These are phyloP conservation scores for Leuciscus waleckii DNA, from an alignment of 2,797 vertebrate genomes.

Conservation along the genomic window DNA sequence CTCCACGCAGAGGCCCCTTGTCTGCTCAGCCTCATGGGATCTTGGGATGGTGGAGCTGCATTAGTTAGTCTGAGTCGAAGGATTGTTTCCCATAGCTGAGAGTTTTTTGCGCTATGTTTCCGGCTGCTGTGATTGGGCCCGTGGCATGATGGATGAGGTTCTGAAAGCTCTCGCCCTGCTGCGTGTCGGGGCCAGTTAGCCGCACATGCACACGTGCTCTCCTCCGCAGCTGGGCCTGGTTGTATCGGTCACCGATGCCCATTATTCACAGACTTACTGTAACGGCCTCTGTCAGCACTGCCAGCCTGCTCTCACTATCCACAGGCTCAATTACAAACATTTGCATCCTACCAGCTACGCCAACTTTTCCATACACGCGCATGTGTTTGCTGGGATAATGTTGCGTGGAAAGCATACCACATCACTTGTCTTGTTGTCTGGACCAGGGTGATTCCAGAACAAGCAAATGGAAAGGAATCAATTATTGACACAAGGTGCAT, in stretches of 20 bases:
- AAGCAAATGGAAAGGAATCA: slow-evolving; percentile 60
- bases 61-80: slow-evolving; percentile 48
- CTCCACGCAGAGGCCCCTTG: slow-evolving; percentile 14
- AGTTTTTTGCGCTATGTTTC: slow-evolving; percentile 54
- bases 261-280: slow-evolving; percentile 47
- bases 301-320: slow-evolving; percentile 23
- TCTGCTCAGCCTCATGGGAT: slow-evolving; percentile 28
- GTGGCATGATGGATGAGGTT: slow-evolving; percentile 59
- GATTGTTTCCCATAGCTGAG: slow-evolving; percentile 49
- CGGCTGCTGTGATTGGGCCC: slow-evolving; percentile 40
- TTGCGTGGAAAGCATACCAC: slow-evolving; percentile 13
- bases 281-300: slow-evolving; percentile 18
- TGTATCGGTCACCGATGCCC: slow-evolving; percentile 37
- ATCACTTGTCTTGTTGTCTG: slow-evolving; percentile 31
- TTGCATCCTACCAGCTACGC: neutral
- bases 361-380: neutral
- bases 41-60: slow-evolving; percentile 29
- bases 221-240: slow-evolving; percentile 43
- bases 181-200: slow-evolving; percentile 43
- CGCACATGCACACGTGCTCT: neutral
- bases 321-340: slow-evolving; percentile 24
- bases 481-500: slow-evolving; percentile 54
- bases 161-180: slow-evolving; percentile 59
- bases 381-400: slow-evolving; percentile 3
- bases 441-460: slow-evolving; percentile 38